These are phyloP conservation scores for Pyrocoelia pectoralis DNA, from an alignment of 2,888 invertebrate genomes.

Conservation along the genomic window DNA sequence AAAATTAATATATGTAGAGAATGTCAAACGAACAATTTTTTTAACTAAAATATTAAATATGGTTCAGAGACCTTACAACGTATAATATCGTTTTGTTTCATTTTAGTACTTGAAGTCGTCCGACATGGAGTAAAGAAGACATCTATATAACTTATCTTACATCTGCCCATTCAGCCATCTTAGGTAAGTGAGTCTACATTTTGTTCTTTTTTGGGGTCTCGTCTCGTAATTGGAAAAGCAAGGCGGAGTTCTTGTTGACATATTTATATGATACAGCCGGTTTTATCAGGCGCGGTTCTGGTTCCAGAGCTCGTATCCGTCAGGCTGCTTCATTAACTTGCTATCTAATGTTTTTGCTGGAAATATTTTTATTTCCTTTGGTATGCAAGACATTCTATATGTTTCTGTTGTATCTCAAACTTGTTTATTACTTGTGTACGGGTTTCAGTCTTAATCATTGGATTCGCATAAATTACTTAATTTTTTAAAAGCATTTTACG, in stretches of 20 bases:
- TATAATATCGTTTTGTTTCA: slow-evolving; percentile 25
- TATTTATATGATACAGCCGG: slow-evolving; percentile 59
- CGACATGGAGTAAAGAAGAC: slow-evolving; percentile 55
- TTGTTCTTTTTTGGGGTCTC: slow-evolving; percentile 48
- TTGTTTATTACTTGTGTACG: slow-evolving; percentile 24
- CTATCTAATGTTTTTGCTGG: slow-evolving; percentile 50
- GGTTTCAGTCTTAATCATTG: slow-evolving; percentile 17
- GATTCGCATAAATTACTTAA: slow-evolving; percentile 19
- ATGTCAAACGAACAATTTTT: background rate
- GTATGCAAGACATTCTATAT: slow-evolving; percentile 26
- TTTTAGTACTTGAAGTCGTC: slow-evolving; percentile 26
- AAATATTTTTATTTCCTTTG: slow-evolving; percentile 44
- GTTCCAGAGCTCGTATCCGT: slow-evolving; percentile 50
- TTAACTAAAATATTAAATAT: background rate
- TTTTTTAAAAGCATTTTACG: slow-evolving; percentile 2
- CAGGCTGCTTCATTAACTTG: slow-evolving; percentile 36
- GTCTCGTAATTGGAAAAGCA: slow-evolving; percentile 52
- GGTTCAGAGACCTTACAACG: background rate
- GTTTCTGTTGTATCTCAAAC: slow-evolving; percentile 18
- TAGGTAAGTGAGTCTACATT: slow-evolving; percentile 57
- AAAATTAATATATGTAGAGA: background rate
- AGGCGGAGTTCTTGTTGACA: slow-evolving; percentile 58
- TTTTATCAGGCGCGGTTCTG: slow-evolving; percentile 53
- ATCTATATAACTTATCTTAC: slow-evolving; percentile 49
- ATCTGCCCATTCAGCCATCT: slow-evolving; percentile 56